These are phyloP conservation scores for Petrocephalus microphthalmus DNA, from an alignment of 2,113 vertebrate species.

Conservation along the genomic window DNA sequence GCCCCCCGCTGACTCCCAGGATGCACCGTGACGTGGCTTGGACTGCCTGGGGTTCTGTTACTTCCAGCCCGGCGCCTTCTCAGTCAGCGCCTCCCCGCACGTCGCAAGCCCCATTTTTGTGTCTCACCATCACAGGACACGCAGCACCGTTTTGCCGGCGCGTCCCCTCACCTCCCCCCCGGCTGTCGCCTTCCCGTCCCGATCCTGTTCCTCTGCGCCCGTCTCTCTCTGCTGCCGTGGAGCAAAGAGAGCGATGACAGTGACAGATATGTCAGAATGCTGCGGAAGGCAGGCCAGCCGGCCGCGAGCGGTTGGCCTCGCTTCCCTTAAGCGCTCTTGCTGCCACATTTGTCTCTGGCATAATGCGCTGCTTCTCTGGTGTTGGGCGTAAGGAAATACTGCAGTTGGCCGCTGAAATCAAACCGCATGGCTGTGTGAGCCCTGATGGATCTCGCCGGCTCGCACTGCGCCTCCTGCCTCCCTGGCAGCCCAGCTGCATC, in stretches of 20 bases:
- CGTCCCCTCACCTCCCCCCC: neutral
- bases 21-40: neutral
- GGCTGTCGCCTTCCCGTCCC: neutral
- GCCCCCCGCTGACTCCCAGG: neutral
- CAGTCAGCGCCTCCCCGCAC: neutral
- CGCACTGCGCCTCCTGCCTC: too few species aligned
- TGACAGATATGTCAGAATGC: neutral
- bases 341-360: neutral
- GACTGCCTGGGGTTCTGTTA: neutral
- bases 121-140: neutral
- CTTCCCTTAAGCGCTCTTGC: neutral
- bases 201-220: neutral
- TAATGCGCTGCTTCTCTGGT: neutral
- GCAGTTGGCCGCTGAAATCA: neutral
- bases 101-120: neutral
- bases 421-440: neutral
- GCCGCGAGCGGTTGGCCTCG: neutral
- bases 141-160: neutral
- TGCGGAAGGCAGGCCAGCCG: neutral
- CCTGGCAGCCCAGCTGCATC: neutral
- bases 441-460: neutral
- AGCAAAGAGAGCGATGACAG: neutral
- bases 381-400: neutral
- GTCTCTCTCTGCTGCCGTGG: neutral
- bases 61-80: neutral